A percentile compares a stretch with the other conserved stretches of the same genome.
These are phyloP conservation scores for Leptodactylus fallax DNA, from an alignment of 2,797 vertebrate genomes.

Conservation along the genomic window DNA sequence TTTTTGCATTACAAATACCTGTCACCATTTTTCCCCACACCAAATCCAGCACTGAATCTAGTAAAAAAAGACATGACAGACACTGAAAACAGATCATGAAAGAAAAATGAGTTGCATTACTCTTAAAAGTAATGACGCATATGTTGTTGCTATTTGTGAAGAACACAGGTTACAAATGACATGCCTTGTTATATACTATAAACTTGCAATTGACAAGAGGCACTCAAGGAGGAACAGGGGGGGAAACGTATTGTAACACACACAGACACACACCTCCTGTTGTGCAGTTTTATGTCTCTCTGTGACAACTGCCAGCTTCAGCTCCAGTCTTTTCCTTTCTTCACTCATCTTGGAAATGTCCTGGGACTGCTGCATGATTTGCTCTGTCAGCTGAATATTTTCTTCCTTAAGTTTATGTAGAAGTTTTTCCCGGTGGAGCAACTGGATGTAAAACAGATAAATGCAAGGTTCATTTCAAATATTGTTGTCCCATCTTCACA, in stretches of 20 bases:
- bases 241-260: neutral
- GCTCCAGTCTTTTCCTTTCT: conserved; percentile 65
- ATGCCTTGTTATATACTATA: conserved; percentile 49
- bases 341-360: conserved; percentile 64
- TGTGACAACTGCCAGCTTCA: conserved; percentile 65
- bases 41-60: neutral
- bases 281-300: conserved; percentile 67
- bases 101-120: conserved; percentile 33
- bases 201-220: conserved; percentile 53
- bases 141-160: conserved; percentile 34
- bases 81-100: conserved; percentile 2
- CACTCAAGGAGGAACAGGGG: conserved; percentile 23
- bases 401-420: conserved; percentile 69
- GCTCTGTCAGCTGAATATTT: conserved; percentile 57
- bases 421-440: conserved; percentile 67
- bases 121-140: conserved; percentile 46
- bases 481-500: conserved; percentile 63
- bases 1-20: conserved; percentile 5
- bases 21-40: neutral
- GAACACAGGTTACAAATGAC: conserved; percentile 52
- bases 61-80: conserved; percentile 19
- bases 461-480: conserved; percentile 67
- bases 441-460: conserved; percentile 64
- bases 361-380: conserved; percentile 66
- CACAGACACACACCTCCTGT: conserved; percentile 62